These are phyloP conservation scores for Borostomias antarcticus DNA, from an alignment of 2,797 vertebrate genomes.

Conservation along the genomic window DNA sequence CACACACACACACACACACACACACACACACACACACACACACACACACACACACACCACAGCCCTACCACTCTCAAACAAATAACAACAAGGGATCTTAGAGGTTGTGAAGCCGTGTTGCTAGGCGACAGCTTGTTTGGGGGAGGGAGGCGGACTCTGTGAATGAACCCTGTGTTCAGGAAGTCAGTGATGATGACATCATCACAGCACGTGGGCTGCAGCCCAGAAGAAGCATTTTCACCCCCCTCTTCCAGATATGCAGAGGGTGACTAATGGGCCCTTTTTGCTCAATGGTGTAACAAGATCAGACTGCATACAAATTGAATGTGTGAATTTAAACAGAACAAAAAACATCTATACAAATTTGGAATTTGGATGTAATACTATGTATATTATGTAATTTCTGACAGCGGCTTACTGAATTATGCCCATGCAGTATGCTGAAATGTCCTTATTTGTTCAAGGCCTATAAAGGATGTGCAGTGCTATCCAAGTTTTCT, in stretches of 20 bases:
- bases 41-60: conserved; percentile 23
- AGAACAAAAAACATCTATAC: conserved; percentile 48
- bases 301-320: conserved; percentile 49
- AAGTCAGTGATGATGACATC: conserved; percentile 77
- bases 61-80: conserved; percentile 48
- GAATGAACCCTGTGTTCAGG: conserved; percentile 80
- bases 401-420: not conserved
- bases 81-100: conserved; percentile 54
- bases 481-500: not conserved
- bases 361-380: not conserved
- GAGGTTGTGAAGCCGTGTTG: conserved; percentile 50
- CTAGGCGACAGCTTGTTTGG: conserved; percentile 71
- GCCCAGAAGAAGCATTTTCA: conserved; percentile 34
- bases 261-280: conserved; percentile 67
- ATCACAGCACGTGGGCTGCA: conserved; percentile 58
- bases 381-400: too few species aligned
- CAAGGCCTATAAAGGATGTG: not conserved
- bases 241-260: conserved; percentile 59
- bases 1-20: conserved; percentile 5
- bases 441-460: not conserved
- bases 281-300: conserved; percentile 63
- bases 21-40: conserved; percentile 6
- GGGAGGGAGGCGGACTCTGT: conserved; percentile 54
- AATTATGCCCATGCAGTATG: too few species aligned
- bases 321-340: conserved; percentile 37